Evolutionary conservation across 1,140 invertebrate genomes (phyloP).

Genomic region (Lanistes nyassanus): DNA sequence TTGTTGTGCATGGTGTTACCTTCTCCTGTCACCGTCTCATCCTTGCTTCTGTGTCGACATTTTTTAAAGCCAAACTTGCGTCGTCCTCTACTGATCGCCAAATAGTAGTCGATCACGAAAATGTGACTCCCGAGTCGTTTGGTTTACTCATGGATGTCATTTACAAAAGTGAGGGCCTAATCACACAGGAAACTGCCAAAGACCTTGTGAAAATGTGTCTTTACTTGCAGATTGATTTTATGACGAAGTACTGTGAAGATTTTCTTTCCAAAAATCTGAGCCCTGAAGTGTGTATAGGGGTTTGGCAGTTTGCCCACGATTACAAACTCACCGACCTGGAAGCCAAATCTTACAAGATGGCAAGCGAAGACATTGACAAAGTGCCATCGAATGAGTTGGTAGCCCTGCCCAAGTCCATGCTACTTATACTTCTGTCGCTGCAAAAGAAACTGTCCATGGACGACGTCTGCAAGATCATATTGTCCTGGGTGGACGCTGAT

Average conservation of each 20-base stretch:
- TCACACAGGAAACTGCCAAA: not conserved
- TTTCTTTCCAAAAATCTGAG: not conserved
- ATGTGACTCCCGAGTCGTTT: constrained; percentile 3
- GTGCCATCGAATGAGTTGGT: not conserved
- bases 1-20: not conserved
- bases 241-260: not conserved
- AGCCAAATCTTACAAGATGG: not conserved
- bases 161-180: constrained; percentile 10
- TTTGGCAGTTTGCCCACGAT: constrained; percentile 14
- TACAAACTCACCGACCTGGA: not conserved
- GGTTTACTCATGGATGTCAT: constrained; percentile 4
- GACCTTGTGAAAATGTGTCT: constrained; percentile 10
- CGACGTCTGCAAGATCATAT: not conserved
- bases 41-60: constrained; percentile 8
- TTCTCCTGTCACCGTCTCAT: constrained; percentile 11
- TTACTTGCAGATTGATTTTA: constrained; percentile 12
- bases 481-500: not conserved
- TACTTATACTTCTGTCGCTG: not conserved
- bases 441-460: not conserved
- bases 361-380: not conserved
- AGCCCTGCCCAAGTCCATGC: not conserved
- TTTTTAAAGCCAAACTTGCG: not conserved
- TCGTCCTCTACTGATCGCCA: not conserved
- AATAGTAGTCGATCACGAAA: constrained; percentile 3
- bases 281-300: constrained; percentile 1